phyloP scores from a whole-genome alignment of 1,140 invertebrate species.

The Dysdera silvatica region DNA sequence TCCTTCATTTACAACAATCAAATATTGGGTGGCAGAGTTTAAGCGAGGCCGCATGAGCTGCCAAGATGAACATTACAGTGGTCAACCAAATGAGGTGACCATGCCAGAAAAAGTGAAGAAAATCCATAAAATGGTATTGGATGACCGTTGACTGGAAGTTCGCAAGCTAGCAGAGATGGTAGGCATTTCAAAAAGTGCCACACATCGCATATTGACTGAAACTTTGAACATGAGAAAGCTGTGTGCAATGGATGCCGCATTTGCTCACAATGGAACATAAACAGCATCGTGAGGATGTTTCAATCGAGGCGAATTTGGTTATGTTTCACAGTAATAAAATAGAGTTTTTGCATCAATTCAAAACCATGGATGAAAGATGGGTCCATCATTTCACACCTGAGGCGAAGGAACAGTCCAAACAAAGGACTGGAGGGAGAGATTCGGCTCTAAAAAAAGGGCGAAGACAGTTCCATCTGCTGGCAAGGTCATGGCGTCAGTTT shows the following conservation, averaged over 20 bases:
- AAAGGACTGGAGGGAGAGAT: neutral
- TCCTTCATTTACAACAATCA: too few species aligned
- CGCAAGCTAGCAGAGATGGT: too few species aligned
- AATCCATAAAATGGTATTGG: too few species aligned
- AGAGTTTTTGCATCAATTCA: too few species aligned
- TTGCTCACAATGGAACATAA: neutral
- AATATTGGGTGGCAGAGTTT: too few species aligned
- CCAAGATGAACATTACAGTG: too few species aligned
- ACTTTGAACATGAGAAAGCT: neutral
- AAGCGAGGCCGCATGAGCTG: too few species aligned
- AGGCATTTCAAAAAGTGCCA: too few species aligned
- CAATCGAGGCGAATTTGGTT: neutral
- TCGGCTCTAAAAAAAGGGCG: neutral
- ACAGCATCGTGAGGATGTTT: neutral
- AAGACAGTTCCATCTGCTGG: neutral
- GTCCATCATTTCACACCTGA: neutral
- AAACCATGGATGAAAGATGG: neutral
- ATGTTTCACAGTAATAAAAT: neutral
- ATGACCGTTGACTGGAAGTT: too few species aligned
- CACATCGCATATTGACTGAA: too few species aligned
- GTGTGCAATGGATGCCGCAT: neutral
- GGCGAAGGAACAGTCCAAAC: neutral
- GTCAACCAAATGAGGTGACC: too few species aligned
- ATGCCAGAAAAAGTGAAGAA: too few species aligned
- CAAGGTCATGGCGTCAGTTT: neutral